Base-by-base conservation (phyloP, 2,888 invertebrate species). In the Omphaloscelis lunosa region DNA sequence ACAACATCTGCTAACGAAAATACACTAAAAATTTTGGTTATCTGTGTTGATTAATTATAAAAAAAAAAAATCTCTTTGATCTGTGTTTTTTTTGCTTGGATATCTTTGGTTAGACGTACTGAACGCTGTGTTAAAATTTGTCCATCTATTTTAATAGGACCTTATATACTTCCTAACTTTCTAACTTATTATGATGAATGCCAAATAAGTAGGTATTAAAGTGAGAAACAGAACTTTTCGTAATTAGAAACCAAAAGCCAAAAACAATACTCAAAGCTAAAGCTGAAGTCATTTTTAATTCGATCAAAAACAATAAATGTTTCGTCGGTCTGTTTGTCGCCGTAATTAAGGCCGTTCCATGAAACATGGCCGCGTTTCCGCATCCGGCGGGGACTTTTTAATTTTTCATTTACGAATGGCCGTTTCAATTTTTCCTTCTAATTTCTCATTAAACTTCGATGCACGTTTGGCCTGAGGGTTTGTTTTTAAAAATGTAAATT, bases 391-490 rank as follows among this genome's bases (percentile, higher is more conserved):
- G 89, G 88, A 91, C 88, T 94, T 95, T 95, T 93, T 95, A 95
- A 95, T 95, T 95, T 95, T 95, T 95, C 94, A 95, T 95, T 95
- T 94, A 94, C 94, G 94, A 91, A 88, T 91, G 90, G 86, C 89
- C 92, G 89, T 94, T 94, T 92, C 93, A 93, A 94, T 94, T 95
- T 94, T 94, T 94, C 90, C 88, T 80, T 92, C 90, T 94, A 95
- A 95, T 95, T 95, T 94, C 93, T 94, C 94, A 95, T 95, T 95
- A 92, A 95, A 95, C 92, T 95, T 95, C 89, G 92, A 86, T 87
- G 90, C 92, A 91, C 91, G 93, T 91, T 92, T 91, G 92, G 91
- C 91, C 93, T 87, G 84, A 70, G 80, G 89, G 92, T 89, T 68
- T 51, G 15, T 67, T 90, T 91, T 90, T 89, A 71, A 80, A 90